phyloP scores from a whole-genome alignment of 1,140 invertebrate genomes.

The Hestina assimilis region DNA sequence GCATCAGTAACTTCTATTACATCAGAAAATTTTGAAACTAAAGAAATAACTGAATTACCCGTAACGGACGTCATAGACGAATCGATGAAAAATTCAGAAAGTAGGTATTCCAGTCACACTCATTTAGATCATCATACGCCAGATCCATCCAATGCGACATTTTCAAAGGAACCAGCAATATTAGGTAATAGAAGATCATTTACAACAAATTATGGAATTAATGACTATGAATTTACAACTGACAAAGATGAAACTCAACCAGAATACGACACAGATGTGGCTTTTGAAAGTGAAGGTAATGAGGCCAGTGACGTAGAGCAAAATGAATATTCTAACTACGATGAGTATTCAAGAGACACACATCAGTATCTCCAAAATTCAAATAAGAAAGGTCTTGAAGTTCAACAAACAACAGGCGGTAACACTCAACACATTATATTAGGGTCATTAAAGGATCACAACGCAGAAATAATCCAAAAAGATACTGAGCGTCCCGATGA shows the following conservation, averaged over 20 bases:
- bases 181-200: slow-evolving; percentile 52
- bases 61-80: slow-evolving; percentile 37
- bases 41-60: slow-evolving; percentile 14
- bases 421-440: slow-evolving; percentile 78
- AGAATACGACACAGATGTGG: slow-evolving; percentile 58
- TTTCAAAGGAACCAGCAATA: slow-evolving; percentile 28
- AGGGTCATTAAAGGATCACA: slow-evolving; percentile 74
- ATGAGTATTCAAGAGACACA: slow-evolving; percentile 66
- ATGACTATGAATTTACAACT: slow-evolving; percentile 57
- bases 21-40: slow-evolving; percentile 18
- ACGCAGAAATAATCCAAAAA: slow-evolving; percentile 76
- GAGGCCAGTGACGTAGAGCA: slow-evolving; percentile 76
- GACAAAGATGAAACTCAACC: slow-evolving; percentile 67
- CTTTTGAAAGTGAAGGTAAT: slow-evolving; percentile 61
- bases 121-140: slow-evolving; percentile 60
- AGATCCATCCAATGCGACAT: slow-evolving; percentile 20
- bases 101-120: slow-evolving; percentile 44
- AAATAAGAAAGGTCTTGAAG: slow-evolving; percentile 51
- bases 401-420: slow-evolving; percentile 65
- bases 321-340: slow-evolving; percentile 77
- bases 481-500: slow-evolving; percentile 69
- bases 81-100: slow-evolving; percentile 44
- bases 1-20: slow-evolving; percentile 19
- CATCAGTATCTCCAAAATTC: slow-evolving; percentile 64
- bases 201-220: slow-evolving; percentile 44